Evolutionary conservation across 2,113 vertebrate genomes (phyloP).

Genomic region (Connochaetes taurinus): DNA sequence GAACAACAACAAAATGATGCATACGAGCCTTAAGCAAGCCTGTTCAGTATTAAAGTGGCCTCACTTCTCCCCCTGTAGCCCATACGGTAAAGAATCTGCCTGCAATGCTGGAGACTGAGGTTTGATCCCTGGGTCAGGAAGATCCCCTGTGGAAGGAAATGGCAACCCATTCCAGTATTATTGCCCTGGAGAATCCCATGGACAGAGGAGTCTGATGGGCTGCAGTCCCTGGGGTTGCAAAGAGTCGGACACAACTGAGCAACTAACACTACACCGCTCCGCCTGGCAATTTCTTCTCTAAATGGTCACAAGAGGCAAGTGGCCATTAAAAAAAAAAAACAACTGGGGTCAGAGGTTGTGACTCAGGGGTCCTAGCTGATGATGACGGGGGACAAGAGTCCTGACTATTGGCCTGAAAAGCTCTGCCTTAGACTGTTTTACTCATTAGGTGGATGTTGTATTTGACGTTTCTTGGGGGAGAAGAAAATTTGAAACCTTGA

Average conservation of each 20-base stretch:
- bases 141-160: neutral
- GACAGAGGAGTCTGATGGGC: neutral
- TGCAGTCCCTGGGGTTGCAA: neutral
- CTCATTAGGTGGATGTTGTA: neutral
- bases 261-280: neutral
- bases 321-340: neutral
- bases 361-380: neutral
- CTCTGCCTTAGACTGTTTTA: neutral
- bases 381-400: too few species aligned
- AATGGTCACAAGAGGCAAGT: neutral
- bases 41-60: slow-evolving; percentile 6
- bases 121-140: neutral
- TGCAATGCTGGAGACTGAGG: neutral
- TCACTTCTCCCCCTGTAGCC: neutral
- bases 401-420: neutral
- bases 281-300: neutral
- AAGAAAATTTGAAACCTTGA: neutral
- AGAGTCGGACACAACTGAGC: neutral
- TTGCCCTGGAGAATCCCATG: neutral
- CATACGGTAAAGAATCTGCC: neutral
- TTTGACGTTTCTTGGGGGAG: neutral
- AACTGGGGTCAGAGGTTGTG: neutral
- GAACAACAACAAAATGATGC: neutral
- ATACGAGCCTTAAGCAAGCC: neutral
- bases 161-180: neutral